phyloP scores from a whole-genome alignment of 2,797 vertebrate species.

The Poeciliopsis paucimaculata region DNA sequence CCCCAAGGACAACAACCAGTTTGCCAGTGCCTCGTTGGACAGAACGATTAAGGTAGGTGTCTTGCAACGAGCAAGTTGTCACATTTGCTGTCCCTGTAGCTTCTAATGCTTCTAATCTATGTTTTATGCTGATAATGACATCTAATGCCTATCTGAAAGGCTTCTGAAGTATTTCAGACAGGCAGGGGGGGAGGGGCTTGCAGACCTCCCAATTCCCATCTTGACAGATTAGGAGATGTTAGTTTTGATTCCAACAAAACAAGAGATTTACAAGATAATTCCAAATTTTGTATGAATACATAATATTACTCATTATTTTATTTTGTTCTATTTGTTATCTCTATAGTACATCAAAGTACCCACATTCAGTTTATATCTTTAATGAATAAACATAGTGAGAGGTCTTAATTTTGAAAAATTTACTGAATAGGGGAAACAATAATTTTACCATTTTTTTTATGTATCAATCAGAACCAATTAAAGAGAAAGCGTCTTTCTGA shows the following conservation, averaged over 20 bases:
- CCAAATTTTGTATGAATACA: not conserved
- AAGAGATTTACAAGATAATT: not conserved
- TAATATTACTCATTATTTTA: not conserved
- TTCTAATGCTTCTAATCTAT: not conserved
- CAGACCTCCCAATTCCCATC: not conserved
- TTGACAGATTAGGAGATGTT: not conserved
- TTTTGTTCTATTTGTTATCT: not conserved
- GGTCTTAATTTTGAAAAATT: not conserved
- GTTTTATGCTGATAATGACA: not conserved
- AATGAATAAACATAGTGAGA: not conserved
- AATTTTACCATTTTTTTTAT: not conserved
- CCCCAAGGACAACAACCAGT: conserved; percentile 99
- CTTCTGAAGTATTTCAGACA: not conserved
- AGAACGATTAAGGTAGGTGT: conserved; percentile 94
- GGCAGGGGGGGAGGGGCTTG: no score
- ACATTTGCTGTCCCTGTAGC: not conserved
- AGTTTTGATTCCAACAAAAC: not conserved
- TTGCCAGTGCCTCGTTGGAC: conserved; percentile 96
- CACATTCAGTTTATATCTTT: not conserved
- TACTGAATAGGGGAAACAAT: not conserved
- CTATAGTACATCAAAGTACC: not conserved
- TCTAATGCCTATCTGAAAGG: not conserved
- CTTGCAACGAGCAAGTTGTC: not conserved
- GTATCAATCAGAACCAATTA: not conserved
- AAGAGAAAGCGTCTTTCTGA: not conserved